Percentiles rank a stretch among this genome's conserved stretches.
Evolutionary conservation across 2,113 vertebrate genomes (phyloP).

Genomic region (Ptilorrhoa leucosticta): DNA sequence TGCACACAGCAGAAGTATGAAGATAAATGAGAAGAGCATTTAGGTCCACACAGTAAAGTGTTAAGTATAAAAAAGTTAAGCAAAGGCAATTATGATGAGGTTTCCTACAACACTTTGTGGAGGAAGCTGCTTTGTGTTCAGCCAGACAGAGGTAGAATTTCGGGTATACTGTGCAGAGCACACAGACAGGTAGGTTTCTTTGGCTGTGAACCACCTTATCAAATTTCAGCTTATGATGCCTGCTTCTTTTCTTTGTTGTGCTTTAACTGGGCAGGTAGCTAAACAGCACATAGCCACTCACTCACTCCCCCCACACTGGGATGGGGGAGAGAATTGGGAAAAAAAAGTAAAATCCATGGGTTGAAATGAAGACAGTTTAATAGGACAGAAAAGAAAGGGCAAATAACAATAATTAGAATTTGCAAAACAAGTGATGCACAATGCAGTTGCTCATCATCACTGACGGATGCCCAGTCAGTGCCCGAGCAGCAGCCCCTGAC

Average conservation of each 20-base stretch:
- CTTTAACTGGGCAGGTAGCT: neutral
- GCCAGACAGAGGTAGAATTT: neutral
- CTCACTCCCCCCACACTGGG: neutral
- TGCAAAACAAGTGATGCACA: neutral
- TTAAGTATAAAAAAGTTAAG: neutral
- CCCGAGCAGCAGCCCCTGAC: neutral
- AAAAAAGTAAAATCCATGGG: neutral
- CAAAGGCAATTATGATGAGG: neutral
- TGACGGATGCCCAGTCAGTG: neutral
- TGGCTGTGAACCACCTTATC: neutral
- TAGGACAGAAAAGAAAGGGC: neutral
- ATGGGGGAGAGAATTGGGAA: neutral
- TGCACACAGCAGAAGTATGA: neutral
- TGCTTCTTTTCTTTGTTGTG: neutral
- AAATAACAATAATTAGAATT: neutral
- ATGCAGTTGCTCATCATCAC: neutral
- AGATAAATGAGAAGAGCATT: neutral
- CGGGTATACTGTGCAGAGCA: neutral
- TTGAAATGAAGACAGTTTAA: neutral
- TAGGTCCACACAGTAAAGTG: neutral
- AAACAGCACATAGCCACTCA: neutral
- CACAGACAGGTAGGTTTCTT: neutral
- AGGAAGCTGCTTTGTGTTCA: neutral
- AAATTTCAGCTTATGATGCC: neutral
- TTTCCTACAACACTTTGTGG: neutral